Base-by-base conservation (phyloP, 2,888 invertebrate species). In the Macropis europaea region DNA sequence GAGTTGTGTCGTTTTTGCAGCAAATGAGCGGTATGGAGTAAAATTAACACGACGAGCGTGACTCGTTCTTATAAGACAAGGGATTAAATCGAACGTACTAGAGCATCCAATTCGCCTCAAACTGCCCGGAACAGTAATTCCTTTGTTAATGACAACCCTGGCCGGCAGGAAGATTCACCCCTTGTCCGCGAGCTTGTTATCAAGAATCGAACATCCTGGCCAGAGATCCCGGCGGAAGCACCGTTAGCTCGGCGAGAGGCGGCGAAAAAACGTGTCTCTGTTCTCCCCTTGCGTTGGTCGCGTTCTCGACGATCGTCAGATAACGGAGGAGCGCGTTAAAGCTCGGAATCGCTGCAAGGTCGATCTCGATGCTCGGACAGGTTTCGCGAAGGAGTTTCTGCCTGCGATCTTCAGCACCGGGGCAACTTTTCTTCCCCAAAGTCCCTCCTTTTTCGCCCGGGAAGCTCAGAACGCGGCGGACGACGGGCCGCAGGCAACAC, bases 401-500 rank as follows among this genome's bases (percentile, higher is more conserved):
- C 36, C 24, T 17, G 67, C 56, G 56, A 50, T 72, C 62, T 72
- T 56, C 45, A 48, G 28, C 50, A 24, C 47, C 52, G 71, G 64
- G 79, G 76, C 74, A 84, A 82, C 82, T 82, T 83, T 84, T 84
- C 81, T 81, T 78, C 64, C 28, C 45, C 43, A 28, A 24, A 17
- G 45, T 26, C 45, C 38, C 48, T 47, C 36, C 30, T 19, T 28
- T 19, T 62, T 24, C 7, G 24, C 43, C 24, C 54, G 17, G 66
- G 76, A 71, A 60, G 69, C 42, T 59, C 61, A 67, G 60, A 32
- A 57, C 57, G 69, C 40, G 43, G 43, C 63, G 40, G 34, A 50
- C n/a, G n/a, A n/a, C 28, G 53, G 67, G 52, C 42, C 62, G 38
- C 61, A 74, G 75, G 84, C 86, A 83, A 89, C 89, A 89, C 88